Percentiles rank a stretch among this genome's conserved stretches.
Conservation (phyloP, 2,113 vertebrate genomes). For the Rhabdomys dilectus region DNA sequence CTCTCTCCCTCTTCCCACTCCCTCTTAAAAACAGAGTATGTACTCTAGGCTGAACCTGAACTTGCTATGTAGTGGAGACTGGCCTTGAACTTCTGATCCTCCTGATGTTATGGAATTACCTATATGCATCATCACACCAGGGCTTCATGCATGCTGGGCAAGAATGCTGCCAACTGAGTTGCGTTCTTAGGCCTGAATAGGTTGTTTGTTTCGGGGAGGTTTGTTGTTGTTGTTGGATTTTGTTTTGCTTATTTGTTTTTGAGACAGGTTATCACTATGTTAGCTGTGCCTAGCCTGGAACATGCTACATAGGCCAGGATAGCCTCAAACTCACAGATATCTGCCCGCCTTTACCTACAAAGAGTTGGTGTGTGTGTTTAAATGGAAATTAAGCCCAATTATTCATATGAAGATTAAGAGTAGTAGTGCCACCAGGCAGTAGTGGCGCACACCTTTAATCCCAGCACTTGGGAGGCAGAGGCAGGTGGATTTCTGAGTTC, state of each 20-base stretch:
- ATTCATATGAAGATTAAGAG: conserved; percentile 15
- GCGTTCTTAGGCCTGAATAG: not conserved
- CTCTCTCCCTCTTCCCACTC: not conserved
- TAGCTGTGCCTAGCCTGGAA: not conserved
- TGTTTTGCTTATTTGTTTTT: not conserved
- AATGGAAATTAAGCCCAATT: not conserved
- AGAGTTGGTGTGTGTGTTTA: not conserved
- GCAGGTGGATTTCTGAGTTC: no score
- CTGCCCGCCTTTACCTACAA: not conserved
- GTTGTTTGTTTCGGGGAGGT: not conserved
- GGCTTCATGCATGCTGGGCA: not conserved
- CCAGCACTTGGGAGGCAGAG: no score
- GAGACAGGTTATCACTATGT: not conserved
- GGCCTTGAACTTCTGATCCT: not conserved
- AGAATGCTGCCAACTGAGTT: not conserved
- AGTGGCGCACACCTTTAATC: no score
- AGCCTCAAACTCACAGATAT: not conserved
- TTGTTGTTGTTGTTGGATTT: not conserved
- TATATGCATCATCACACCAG: not conserved
- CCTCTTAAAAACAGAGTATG: not conserved
- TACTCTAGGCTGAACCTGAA: not conserved
- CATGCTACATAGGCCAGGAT: not conserved
- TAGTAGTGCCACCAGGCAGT: not conserved
- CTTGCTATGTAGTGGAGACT: not conserved
- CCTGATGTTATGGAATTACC: not conserved